Conservation (phyloP, 2,113 vertebrate species). For the Larimichthys crocea region DNA sequence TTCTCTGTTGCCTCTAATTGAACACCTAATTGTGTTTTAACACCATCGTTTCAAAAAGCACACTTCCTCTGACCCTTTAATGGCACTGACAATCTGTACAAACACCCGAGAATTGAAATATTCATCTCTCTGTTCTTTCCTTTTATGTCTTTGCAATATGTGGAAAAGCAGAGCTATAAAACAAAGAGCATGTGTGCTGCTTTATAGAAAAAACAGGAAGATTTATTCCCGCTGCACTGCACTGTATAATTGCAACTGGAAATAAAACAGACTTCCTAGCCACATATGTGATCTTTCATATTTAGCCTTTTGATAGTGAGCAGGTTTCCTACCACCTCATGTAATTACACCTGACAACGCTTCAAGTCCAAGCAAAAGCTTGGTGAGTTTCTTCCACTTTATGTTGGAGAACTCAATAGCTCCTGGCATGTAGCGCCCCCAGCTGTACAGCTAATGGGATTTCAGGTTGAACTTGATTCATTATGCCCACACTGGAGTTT, state of each 20-base stretch:
- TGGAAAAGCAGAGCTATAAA: constrained; percentile 25
- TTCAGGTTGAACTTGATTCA: constrained; percentile 44
- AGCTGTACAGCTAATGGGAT: constrained; percentile 66
- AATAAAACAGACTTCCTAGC: constrained; percentile 42
- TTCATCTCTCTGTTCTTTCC: background rate
- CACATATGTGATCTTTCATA: constrained; percentile 37
- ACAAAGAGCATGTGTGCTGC: background rate
- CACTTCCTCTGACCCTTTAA: background rate
- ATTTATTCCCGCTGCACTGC: constrained; percentile 32
- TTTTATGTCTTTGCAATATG: background rate
- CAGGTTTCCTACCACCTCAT: constrained; percentile 42
- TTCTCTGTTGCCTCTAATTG: background rate
- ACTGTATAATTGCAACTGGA: background rate
- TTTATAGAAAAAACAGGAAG: background rate
- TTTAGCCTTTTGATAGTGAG: constrained; percentile 38
- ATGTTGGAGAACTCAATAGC: background rate
- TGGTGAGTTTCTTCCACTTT: constrained; percentile 9
- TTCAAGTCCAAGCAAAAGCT: constrained; percentile 27
- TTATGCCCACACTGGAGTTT: constrained; percentile 23
- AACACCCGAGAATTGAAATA: background rate
- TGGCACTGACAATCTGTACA: background rate
- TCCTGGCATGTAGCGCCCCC: constrained; percentile 72
- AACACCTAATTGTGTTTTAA: constrained; percentile 3
- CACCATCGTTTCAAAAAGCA: background rate
- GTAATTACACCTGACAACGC: constrained; percentile 42